Percentiles rank a stretch among this genome's conserved stretches.
phyloP scores from a whole-genome alignment of 1,140 invertebrate species.

The Vanessa tameamea region DNA sequence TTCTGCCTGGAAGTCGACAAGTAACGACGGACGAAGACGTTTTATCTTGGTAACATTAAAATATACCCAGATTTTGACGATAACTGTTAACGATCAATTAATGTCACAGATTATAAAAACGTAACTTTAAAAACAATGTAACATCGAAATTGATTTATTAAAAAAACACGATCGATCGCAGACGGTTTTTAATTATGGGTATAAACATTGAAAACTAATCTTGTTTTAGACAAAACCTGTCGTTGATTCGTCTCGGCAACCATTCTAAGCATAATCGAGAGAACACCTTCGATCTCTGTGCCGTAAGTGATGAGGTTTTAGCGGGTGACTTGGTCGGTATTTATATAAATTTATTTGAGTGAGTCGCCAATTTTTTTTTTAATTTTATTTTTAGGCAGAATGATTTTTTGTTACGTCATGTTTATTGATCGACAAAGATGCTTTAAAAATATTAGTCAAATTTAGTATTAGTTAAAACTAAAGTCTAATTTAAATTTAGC shows the following conservation, averaged over 20 bases:
- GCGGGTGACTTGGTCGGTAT: neutral
- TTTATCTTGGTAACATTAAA: neutral
- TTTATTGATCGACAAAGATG: too few relatives aligned
- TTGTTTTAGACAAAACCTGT: constrained; percentile 19
- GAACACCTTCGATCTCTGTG: constrained; percentile 20
- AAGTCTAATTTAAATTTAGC: too few relatives aligned
- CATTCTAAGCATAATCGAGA: constrained; percentile 30
- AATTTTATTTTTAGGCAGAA: too few relatives aligned
- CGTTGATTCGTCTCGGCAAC: constrained; percentile 29
- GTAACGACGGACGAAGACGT: neutral
- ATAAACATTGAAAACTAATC: constrained; percentile 1
- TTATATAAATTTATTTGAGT: too few relatives aligned
- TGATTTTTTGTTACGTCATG: too few relatives aligned
- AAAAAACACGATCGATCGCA: constrained; percentile 1
- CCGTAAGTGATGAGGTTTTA: constrained; percentile 5
- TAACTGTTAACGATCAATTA: neutral
- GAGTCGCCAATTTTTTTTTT: too few relatives aligned
- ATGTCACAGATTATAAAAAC: constrained; percentile 15
- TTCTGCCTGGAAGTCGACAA: too few relatives aligned
- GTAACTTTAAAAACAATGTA: constrained; percentile 1
- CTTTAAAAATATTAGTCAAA: too few relatives aligned
- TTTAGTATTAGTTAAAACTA: too few relatives aligned
- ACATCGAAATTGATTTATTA: constrained; percentile 3
- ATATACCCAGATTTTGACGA: neutral
- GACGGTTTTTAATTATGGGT: constrained; percentile 6